Percentiles rank a stretch among this genome's conserved stretches.
Evolutionary conservation across 2,888 invertebrate species (phyloP).

Genomic region (Harmothoe impar): DNA sequence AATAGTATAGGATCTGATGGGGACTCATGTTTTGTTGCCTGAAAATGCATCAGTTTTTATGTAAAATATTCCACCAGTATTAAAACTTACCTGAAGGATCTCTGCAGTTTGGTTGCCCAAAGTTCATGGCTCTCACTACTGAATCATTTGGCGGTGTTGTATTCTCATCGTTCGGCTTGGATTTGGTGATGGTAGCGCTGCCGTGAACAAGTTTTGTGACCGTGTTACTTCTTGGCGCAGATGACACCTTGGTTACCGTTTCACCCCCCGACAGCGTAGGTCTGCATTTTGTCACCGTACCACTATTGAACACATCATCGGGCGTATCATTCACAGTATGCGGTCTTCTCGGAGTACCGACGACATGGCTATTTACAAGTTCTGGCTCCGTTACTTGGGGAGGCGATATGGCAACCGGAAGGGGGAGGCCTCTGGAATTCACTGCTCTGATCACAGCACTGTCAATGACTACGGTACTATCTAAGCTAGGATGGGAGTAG

Average conservation of each 20-base stretch:
- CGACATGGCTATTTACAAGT: not conserved
- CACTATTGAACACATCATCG: not conserved
- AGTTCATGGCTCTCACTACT: conserved; percentile 22
- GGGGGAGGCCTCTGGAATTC: not conserved
- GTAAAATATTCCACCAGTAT: too few relatives aligned
- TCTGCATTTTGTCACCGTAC: conserved; percentile 22
- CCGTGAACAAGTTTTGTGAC: conserved; percentile 28
- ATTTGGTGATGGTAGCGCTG: conserved; percentile 20
- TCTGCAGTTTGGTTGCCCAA: not conserved
- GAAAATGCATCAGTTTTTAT: too few relatives aligned
- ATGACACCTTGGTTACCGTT: not conserved
- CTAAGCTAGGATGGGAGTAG: not conserved
- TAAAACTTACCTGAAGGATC: conserved; percentile 18
- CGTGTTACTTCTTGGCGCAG: not conserved
- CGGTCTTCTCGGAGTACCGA: not conserved
- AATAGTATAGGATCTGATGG: too few relatives aligned
- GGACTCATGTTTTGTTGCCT: too few relatives aligned
- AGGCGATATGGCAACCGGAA: not conserved
- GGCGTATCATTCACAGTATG: not conserved
- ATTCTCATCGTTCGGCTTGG: conserved; percentile 16
- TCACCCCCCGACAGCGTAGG: not conserved
- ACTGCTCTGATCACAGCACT: not conserved
- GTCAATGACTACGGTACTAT: conserved; percentile 1
- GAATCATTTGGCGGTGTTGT: not conserved
- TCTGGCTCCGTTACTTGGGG: not conserved